A percentile compares a stretch with the other conserved stretches of the same genome.
These are phyloP conservation scores for Temnothorax unifasciatus DNA, from an alignment of 2,888 invertebrate genomes.

Conservation along the genomic window DNA sequence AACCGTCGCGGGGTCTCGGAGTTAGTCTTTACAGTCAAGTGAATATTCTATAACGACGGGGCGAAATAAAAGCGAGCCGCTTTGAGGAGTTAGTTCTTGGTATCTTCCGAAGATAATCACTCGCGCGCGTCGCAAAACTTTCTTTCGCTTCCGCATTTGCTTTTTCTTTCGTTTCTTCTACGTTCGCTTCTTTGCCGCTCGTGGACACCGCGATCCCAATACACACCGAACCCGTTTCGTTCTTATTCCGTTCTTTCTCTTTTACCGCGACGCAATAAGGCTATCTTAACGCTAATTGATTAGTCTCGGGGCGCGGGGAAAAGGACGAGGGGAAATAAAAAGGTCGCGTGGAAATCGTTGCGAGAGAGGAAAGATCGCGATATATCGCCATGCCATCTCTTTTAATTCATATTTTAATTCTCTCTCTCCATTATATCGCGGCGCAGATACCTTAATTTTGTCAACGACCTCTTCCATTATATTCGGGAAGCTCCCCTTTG, in stretches of 20 bases:
- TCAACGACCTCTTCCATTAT: constrained; percentile 45
- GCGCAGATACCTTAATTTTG: constrained; percentile 37
- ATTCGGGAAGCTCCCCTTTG: constrained; percentile 35
- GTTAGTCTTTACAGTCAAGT: constrained; percentile 61
- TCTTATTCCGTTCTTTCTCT: constrained; percentile 23
- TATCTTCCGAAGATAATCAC: constrained; percentile 42
- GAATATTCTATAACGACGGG: constrained; percentile 42
- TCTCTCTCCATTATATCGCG: constrained; percentile 23
- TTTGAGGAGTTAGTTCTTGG: constrained; percentile 38
- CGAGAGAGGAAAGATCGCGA: constrained; percentile 15
- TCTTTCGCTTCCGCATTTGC: constrained; percentile 61
- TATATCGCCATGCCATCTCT: not conserved
- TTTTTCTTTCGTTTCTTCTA: not conserved
- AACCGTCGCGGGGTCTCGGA: constrained; percentile 57
- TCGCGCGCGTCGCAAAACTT: constrained; percentile 32
- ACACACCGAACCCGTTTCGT: constrained; percentile 1
- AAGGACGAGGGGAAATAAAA: not conserved
- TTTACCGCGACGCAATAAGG: constrained; percentile 34
- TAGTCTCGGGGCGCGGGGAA: not conserved
- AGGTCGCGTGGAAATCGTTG: constrained; percentile 5
- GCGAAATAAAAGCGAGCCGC: constrained; percentile 5
- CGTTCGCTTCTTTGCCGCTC: not conserved
- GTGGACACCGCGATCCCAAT: not conserved
- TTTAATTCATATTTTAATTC: constrained; percentile 11
- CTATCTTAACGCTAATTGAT: constrained; percentile 48